Evolutionary conservation across 1,140 invertebrate genomes (phyloP).

Genomic region (Papilio polyxenes): DNA sequence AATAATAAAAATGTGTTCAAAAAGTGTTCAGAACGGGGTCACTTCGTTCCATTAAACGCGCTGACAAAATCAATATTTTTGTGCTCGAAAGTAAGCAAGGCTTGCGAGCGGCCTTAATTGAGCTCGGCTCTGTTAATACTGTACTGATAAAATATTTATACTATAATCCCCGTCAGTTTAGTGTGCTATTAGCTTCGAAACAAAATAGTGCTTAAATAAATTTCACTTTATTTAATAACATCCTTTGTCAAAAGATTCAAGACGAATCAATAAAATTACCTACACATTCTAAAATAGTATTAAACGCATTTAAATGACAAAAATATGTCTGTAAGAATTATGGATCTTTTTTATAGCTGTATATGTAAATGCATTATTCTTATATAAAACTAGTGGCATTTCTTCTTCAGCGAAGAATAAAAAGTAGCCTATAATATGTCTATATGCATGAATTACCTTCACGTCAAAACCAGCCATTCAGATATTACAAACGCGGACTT

Average conservation of each 20-base stretch:
- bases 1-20: slow-evolving; percentile 32
- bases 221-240: background rate
- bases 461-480: no score
- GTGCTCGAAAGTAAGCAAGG: slow-evolving; percentile 39
- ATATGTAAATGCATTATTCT: no score
- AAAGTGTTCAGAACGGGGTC: slow-evolving; percentile 47
- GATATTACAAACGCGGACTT: no score
- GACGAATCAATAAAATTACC: background rate
- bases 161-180: slow-evolving; percentile 25
- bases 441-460: no score
- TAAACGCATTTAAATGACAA: background rate
- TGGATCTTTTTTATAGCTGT: no score
- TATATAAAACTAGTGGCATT: no score
- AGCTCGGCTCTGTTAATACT: slow-evolving; percentile 43
- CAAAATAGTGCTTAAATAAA: slow-evolving; percentile 11
- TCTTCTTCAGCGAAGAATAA: no score
- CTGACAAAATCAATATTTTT: slow-evolving; percentile 57
- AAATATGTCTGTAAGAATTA: background rate
- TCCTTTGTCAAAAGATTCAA: background rate
- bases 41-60: slow-evolving; percentile 54
- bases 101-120: slow-evolving; percentile 43
- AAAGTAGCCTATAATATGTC: no score
- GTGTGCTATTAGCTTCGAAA: slow-evolving; percentile 17
- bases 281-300: background rate
- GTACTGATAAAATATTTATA: slow-evolving; percentile 27